Evolutionary conservation across 2,888 invertebrate genomes (phyloP).

Genomic region (Lottia gigantea): DNA sequence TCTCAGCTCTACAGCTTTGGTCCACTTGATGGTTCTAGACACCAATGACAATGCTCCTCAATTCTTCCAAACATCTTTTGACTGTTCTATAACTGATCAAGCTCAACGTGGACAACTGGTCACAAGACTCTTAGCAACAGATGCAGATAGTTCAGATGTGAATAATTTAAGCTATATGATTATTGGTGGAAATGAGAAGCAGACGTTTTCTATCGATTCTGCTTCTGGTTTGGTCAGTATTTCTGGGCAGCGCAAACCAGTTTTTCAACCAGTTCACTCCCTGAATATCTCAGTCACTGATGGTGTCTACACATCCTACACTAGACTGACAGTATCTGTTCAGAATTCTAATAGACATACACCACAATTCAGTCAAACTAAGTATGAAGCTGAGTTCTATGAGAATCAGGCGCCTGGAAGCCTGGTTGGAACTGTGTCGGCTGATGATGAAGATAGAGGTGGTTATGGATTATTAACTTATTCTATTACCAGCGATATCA

Average conservation of each 20-base stretch:
- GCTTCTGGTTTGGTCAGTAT: constrained; percentile 75
- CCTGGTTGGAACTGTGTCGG: constrained; percentile 81
- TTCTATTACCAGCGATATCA: constrained; percentile 63
- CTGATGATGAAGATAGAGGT: constrained; percentile 82
- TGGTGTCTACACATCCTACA: constrained; percentile 92
- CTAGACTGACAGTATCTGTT: constrained; percentile 69
- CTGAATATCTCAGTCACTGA: constrained; percentile 95
- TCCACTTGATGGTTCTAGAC: constrained; percentile 84
- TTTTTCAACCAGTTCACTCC: constrained; percentile 75
- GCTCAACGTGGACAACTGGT: constrained; percentile 89
- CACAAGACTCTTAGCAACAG: constrained; percentile 81
- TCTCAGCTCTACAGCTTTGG: constrained; percentile 82
- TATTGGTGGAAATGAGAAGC: constrained; percentile 80
- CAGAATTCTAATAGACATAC: constrained; percentile 77
- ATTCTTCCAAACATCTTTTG: constrained; percentile 72
- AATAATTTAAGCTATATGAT: constrained; percentile 82
- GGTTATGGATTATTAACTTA: constrained; percentile 77
- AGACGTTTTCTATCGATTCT: constrained; percentile 63
- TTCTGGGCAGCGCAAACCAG: constrained; percentile 81
- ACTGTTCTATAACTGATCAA: constrained; percentile 82
- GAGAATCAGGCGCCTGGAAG: constrained; percentile 86
- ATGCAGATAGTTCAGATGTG: constrained; percentile 85
- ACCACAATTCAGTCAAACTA: constrained; percentile 82
- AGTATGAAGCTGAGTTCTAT: constrained; percentile 80
- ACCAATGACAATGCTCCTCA: constrained; percentile 89